Evolutionary conservation across 2,113 vertebrate genomes (phyloP).

Genomic region (Stigmatopora nigra): DNA sequence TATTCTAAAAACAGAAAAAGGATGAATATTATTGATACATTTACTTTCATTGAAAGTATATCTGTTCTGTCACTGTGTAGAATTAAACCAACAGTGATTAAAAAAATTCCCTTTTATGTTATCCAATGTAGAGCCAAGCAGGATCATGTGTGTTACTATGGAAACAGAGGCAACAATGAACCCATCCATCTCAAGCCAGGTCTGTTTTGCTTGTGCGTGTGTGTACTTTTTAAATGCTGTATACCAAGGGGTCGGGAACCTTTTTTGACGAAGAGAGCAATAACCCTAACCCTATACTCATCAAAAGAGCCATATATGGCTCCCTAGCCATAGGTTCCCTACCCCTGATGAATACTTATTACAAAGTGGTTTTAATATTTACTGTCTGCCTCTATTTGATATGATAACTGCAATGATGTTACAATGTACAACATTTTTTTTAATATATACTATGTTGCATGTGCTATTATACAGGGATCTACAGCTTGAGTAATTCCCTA

Average conservation of each 20-base stretch:
- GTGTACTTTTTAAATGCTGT: conserved; percentile 41
- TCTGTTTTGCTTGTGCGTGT: conserved; percentile 60
- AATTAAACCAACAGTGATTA: background rate
- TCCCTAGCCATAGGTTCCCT: too few relatives aligned
- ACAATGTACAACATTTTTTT: background rate
- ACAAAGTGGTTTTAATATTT: conserved; percentile 15
- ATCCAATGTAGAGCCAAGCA: conserved; percentile 79
- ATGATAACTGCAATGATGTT: background rate
- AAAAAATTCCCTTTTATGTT: conserved; percentile 45
- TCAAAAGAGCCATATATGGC: too few relatives aligned
- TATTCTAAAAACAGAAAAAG: too few relatives aligned
- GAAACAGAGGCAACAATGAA: conserved; percentile 84
- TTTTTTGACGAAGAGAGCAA: too few relatives aligned
- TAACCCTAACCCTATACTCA: too few relatives aligned
- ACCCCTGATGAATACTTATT: too few relatives aligned
- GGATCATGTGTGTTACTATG: conserved; percentile 94
- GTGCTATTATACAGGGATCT: conserved; percentile 84
- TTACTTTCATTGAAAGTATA: conserved; percentile 13
- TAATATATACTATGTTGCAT: too few relatives aligned
- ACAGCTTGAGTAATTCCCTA: conserved; percentile 88
- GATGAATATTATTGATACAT: background rate
- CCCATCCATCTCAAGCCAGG: conserved; percentile 82
- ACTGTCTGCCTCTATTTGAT: conserved; percentile 4
- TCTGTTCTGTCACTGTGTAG: background rate
- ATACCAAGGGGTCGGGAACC: too few relatives aligned